Base-by-base conservation (phyloP, 2,888 invertebrate genomes). In the Protodeltote pygarga region DNA sequence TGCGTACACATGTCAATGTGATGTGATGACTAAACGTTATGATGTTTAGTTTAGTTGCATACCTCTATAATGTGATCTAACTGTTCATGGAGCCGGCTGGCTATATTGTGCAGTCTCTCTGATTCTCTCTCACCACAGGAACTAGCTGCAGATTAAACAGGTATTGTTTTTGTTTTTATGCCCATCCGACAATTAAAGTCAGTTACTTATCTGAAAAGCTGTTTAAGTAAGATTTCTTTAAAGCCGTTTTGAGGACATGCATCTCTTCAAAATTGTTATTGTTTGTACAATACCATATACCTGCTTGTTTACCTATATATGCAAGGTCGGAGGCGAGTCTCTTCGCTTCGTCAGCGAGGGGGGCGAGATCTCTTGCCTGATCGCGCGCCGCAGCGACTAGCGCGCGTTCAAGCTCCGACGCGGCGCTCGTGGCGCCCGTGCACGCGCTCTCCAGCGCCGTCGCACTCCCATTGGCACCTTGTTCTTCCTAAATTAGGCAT, bases 51-150 rank as follows among this genome's bases (percentile, higher is more conserved):
- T 20, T 13, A 13, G 38, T 39, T 31, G n/a, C 45, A 74, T 78
- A 98, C 98, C 94, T 99, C 99, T 87, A 99, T 96, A 80, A 99
- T 96, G 89, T 99, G 99, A 91, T 99, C 99, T 82, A 98, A 96
- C 89, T 98, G 98, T 89, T 99, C 99, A 83, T 97, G 96, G 87
- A 99, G 99, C 88, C 96, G 96, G 91, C 98, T 97, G 75, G 98
- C 96, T 85, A 96, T 96, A 87, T 97, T 98, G 86, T 98, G 97
- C 75, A 99, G 95, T 85, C 97, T 95, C 84, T 98, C 97, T 75
- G 96, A 94, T 92, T 92, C 92, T 90, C 92, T 92, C 90, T 92
- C 92, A 83, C 95, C 94, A 70, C 96, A 85, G 85, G 91, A 89
- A 86, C 90, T 92, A 81, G 92, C 92, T 92, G 83, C 37, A 60